Percentiles rank a stretch among this genome's conserved stretches.
These are phyloP conservation scores for Globodera ellingtonae DNA, from an alignment of 1,140 invertebrate species.

Conservation along the genomic window DNA sequence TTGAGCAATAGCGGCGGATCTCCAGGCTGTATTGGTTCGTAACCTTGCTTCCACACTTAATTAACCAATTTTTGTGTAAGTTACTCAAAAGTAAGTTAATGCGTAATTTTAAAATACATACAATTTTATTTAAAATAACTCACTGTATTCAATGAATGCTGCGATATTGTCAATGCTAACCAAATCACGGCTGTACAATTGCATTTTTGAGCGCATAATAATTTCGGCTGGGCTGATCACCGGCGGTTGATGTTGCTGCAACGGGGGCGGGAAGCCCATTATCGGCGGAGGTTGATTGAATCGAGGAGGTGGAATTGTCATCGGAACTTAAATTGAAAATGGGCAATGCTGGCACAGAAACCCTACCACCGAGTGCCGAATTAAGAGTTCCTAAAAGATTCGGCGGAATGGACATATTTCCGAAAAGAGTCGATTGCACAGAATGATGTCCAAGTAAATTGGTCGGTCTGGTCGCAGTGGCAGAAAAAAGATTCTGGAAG, in stretches of 20 bases:
- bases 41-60: conserved; percentile 43
- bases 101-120: background rate
- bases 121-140: background rate
- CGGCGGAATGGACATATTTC: background rate
- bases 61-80: background rate
- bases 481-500: background rate
- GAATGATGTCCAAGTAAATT: background rate
- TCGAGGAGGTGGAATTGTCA: conserved; percentile 15
- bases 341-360: background rate
- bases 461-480: background rate
- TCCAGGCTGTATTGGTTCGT: conserved; percentile 24
- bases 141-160: conserved; percentile 37
- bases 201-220: conserved; percentile 42
- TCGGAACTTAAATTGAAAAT: conserved; percentile 13
- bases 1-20: conserved; percentile 43
- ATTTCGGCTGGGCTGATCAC: conserved; percentile 12
- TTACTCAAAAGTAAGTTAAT: background rate
- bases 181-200: conserved; percentile 28
- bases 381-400: conserved; percentile 10
- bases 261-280: background rate
- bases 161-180: conserved; percentile 19
- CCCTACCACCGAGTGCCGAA: conserved; percentile 3
- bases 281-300: conserved; percentile 4
- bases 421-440: background rate
- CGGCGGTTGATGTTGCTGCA: background rate